These are phyloP conservation scores for Elephas maximus DNA, from an alignment of 2,113 vertebrate genomes.

Conservation along the genomic window DNA sequence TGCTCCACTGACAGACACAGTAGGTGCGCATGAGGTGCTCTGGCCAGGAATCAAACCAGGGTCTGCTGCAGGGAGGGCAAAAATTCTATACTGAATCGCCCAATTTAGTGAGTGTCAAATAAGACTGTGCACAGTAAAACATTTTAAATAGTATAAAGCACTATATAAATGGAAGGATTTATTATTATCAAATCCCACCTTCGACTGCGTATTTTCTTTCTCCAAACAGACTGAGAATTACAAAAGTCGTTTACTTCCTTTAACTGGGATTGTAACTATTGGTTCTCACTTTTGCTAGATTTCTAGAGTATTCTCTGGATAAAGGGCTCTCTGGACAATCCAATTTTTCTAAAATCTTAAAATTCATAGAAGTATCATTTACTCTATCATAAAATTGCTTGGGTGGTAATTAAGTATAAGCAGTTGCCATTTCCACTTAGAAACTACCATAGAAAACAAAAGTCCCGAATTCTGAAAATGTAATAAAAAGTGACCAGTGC, in stretches of 20 bases:
- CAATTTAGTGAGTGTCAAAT: background rate
- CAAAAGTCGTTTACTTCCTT: constrained; percentile 1
- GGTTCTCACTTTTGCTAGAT: background rate
- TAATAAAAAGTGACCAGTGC: background rate
- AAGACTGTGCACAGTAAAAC: constrained; percentile 33
- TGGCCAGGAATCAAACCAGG: no score
- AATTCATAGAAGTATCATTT: background rate
- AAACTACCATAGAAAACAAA: constrained; percentile 40
- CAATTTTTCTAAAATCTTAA: constrained; percentile 30
- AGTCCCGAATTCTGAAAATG: background rate
- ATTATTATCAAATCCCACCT: background rate
- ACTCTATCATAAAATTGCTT: background rate
- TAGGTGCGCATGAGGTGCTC: no score
- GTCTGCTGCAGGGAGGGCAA: no score
- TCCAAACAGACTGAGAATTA: background rate
- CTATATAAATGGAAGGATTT: background rate
- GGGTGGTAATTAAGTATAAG: background rate
- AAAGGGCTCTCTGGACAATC: background rate
- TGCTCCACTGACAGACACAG: no score
- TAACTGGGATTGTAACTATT: background rate
- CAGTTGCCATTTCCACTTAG: background rate
- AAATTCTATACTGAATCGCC: no score
- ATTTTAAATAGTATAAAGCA: background rate
- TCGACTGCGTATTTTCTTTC: background rate
- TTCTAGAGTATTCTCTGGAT: background rate